Evolutionary conservation across 2,113 vertebrate species (phyloP), one percentile per base, ranked within the genome.

Genomic region (Syngnathus scovelli): DNA sequence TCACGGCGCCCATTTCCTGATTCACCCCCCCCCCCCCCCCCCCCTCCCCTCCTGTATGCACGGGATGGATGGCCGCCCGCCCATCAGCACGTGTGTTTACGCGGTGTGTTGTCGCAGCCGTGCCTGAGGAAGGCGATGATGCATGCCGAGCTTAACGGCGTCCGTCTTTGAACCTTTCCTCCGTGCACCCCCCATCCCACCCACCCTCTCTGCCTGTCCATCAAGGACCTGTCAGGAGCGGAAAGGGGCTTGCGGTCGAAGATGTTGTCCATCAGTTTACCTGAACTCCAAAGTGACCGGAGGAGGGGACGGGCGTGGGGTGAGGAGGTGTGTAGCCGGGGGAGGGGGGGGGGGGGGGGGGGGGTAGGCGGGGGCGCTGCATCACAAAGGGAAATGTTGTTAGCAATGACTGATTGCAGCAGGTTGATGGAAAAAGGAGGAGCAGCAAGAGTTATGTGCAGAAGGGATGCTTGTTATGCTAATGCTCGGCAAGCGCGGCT

Each of bases 1-100:
- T 89, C 87, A 86, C 4, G 18, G 72, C 67, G 76, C 74, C 79
- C 87, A 77, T 88, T 87, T 89, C 84, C 82, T 89, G 89, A 88
- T 89, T 83, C 85, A 83, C 83, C 86, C 18, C 4, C 27, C 7
- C 55, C 13, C 55, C 21, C 27, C 55, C 6, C 55, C 6, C 15
- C 83, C 86, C 18, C 4, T 15, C 7, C 55, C 23, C 86, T 87
- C 80, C 84, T 84, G 82, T 78, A 83, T 80, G 81, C 78, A 76
- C 51, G 75, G 73, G 83, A 90, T 89, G 83, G 87, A 88, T 90
- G 84, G 84, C 61, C n/a, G 5, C 69, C 68, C 15, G 52, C 72
- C 67, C 71, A 33, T 33, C 27, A 33, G 76, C 63, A 67, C 49
- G 79, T 59, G 82, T 71, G 76, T 76, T 68, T 70, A 70, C 75